phyloP scores from a whole-genome alignment of 37 sponge, comb jelly and placozoan genomes.

The Chondrosia reniformis region DNA sequence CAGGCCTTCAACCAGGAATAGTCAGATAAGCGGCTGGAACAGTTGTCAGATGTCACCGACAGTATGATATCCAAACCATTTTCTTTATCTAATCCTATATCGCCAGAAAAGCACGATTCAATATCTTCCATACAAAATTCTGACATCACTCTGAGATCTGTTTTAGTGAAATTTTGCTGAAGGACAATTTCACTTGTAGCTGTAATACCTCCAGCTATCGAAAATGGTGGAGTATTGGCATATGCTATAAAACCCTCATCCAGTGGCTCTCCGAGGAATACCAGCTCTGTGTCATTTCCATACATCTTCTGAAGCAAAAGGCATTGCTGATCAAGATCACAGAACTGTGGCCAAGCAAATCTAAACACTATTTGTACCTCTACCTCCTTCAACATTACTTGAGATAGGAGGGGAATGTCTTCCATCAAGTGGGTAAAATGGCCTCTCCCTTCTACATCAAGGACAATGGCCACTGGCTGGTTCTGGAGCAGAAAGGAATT shows the following conservation, averaged over 20 bases:
- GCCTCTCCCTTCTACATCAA: background rate
- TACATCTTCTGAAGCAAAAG: background rate
- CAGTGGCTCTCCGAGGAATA: constrained; percentile 19
- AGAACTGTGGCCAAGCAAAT: background rate
- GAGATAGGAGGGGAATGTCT: background rate
- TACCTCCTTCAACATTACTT: background rate
- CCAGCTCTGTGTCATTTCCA: constrained; percentile 14
- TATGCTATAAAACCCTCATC: no score
- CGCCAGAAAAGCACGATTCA: background rate
- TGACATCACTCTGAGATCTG: no score
- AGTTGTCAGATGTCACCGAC: background rate
- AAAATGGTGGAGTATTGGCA: no score
- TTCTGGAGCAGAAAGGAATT: constrained; percentile 10
- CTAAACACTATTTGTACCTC: background rate
- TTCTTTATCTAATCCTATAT: background rate
- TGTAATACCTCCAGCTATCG: no score
- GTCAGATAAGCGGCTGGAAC: background rate
- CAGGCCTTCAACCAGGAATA: constrained; percentile 8
- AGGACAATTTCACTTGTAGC: no score
- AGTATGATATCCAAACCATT: background rate
- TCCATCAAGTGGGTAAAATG: background rate
- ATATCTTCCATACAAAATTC: no score
- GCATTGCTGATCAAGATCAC: constrained; percentile 6
- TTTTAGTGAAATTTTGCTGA: no score
- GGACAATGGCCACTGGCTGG: background rate